phyloP scores from a whole-genome alignment of 2,113 vertebrate genomes.

The Notechis scutatus region DNA sequence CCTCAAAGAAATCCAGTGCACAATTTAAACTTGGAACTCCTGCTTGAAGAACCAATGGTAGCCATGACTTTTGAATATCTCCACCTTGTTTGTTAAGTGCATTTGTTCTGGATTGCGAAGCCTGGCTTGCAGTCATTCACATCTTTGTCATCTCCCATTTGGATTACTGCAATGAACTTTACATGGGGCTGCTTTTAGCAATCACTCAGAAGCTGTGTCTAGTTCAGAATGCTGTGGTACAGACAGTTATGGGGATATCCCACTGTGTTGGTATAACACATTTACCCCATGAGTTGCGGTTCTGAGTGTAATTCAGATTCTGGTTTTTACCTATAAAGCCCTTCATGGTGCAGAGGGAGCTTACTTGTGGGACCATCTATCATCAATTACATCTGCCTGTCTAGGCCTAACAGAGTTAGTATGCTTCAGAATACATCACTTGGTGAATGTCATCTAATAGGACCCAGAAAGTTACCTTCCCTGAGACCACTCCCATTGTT shows the following conservation, averaged over 20 bases:
- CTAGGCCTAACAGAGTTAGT: background rate
- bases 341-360: background rate
- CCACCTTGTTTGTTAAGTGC: background rate
- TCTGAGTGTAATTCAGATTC: background rate
- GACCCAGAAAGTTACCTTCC: background rate
- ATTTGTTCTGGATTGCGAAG: background rate
- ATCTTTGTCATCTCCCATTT: background rate
- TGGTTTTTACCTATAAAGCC: background rate
- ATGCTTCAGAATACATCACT: background rate
- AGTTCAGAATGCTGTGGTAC: background rate
- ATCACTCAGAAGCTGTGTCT: background rate
- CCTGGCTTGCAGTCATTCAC: background rate
- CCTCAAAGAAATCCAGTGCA: background rate
- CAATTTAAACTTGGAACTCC: background rate
- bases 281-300: background rate
- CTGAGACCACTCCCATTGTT: background rate
- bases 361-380: background rate
- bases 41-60: background rate
- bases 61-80: background rate
- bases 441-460: background rate
- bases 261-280: background rate
- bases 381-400: background rate
- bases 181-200: background rate
- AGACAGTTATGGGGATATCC: background rate
- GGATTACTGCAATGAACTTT: background rate